Conservation (phyloP, 2,888 invertebrate species). For the Deilephila porcellus region DNA sequence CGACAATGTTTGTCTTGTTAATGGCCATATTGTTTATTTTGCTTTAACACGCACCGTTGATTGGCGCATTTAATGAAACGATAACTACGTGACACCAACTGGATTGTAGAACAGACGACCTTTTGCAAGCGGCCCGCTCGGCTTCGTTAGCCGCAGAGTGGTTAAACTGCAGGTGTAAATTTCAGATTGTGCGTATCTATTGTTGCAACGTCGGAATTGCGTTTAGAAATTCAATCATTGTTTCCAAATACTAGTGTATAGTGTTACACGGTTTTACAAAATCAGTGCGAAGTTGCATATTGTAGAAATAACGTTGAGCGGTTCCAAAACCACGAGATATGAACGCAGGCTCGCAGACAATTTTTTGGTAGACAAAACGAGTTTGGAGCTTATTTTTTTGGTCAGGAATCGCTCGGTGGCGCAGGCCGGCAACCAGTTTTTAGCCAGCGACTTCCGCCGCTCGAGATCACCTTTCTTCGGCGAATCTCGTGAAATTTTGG, state of each 20-base stretch:
- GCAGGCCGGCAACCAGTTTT: constrained; percentile 7
- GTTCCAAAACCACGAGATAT: not conserved
- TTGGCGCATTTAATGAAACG: constrained; percentile 18
- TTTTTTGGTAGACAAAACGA: constrained; percentile 25
- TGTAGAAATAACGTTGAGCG: not conserved
- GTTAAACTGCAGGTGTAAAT: constrained; percentile 21
- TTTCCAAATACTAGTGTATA: not conserved
- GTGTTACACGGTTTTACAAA: not conserved
- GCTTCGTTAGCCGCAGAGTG: constrained; percentile 20
- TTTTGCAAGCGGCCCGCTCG: constrained; percentile 9
- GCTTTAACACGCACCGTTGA: constrained; percentile 23
- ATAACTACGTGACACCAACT: not conserved
- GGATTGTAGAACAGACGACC: constrained; percentile 4
- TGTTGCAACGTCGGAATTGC: constrained; percentile 3
- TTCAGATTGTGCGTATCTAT: constrained; percentile 17
- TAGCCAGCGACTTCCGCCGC: constrained; percentile 22
- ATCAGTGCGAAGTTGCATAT: not conserved
- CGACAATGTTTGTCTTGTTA: constrained; percentile 42
- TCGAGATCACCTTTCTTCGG: constrained; percentile 23
- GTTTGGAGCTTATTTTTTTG: constrained; percentile 9
- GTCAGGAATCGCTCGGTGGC: not conserved
- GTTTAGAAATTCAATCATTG: not conserved
- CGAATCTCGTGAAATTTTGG: constrained; percentile 16
- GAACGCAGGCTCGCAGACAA: not conserved
- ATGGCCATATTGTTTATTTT: constrained; percentile 37